These are phyloP conservation scores for Sula dactylatra DNA, from an alignment of 2,113 vertebrate genomes.

Conservation along the genomic window DNA sequence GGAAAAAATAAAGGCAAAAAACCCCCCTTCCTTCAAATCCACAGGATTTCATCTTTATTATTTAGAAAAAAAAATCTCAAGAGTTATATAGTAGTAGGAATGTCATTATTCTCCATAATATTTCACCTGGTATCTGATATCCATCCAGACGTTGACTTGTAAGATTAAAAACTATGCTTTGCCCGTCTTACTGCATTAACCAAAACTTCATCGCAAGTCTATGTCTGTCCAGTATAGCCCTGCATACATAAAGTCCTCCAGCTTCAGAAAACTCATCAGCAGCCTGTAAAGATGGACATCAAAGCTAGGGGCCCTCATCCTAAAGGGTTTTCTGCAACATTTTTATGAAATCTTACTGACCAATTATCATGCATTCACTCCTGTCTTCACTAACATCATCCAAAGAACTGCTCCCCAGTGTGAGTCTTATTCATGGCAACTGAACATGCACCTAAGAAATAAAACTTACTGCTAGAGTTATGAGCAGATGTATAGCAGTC, in stretches of 20 bases:
- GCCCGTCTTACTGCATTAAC: background rate
- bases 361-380: background rate
- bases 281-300: background rate
- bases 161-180: background rate
- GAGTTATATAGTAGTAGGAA: background rate
- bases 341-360: background rate
- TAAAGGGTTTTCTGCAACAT: background rate
- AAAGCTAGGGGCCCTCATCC: background rate
- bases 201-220: background rate
- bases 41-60: constrained; percentile 23
- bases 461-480: background rate
- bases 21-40: background rate
- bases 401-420: background rate
- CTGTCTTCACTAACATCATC: background rate
- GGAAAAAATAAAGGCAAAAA: constrained; percentile 9
- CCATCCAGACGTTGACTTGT: constrained; percentile 1
- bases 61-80: background rate
- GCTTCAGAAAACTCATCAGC: constrained; percentile 16
- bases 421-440: background rate
- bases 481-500: background rate
- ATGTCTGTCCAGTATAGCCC: background rate
- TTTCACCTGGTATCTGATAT: constrained; percentile 45
- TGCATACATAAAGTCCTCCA: background rate
- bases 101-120: constrained; percentile 37
- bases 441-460: background rate